Evolutionary conservation across 2,888 invertebrate species (phyloP).

Genomic region (Miltochrista miniata): DNA sequence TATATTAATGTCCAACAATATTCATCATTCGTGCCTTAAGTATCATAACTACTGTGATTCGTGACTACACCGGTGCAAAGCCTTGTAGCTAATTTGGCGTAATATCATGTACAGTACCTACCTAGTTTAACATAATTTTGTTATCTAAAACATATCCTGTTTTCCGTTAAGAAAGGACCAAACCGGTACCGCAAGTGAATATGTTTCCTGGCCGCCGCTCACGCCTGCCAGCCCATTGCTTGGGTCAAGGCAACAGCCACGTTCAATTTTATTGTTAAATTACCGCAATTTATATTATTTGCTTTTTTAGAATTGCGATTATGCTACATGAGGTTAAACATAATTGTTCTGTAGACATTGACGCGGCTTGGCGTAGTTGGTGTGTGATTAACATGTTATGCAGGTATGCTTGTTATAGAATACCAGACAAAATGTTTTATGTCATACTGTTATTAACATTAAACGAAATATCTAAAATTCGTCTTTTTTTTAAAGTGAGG

Average conservation of each 20-base stretch:
- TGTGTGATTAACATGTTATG: neutral
- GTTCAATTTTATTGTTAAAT: slow-evolving; percentile 46
- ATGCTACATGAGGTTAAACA: slow-evolving; percentile 38
- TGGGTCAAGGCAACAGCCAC: slow-evolving; percentile 40
- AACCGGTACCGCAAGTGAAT: slow-evolving; percentile 32
- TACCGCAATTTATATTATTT: slow-evolving; percentile 48
- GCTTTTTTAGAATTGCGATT: slow-evolving; percentile 39
- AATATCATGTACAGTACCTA: neutral
- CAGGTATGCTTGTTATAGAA: neutral
- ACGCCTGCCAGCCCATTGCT: slow-evolving; percentile 37
- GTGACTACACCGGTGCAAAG: no score
- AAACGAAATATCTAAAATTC: no score
- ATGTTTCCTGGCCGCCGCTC: slow-evolving; percentile 38
- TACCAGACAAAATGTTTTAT: neutral
- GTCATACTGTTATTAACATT: no score
- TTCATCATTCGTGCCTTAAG: no score
- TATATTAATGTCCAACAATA: no score
- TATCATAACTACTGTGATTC: no score
- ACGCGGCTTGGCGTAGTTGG: slow-evolving; percentile 13
- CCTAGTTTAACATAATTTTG: neutral
- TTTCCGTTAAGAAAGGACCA: slow-evolving; percentile 37
- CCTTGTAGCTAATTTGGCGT: no score
- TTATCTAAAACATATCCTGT: slow-evolving; percentile 30
- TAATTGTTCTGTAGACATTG: slow-evolving; percentile 35
- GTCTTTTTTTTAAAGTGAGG: no score